Evolutionary conservation across 2,888 invertebrate species (phyloP), one percentile per base, ranked within the genome.

Genomic region (Harpagoxenus sublaevis): DNA sequence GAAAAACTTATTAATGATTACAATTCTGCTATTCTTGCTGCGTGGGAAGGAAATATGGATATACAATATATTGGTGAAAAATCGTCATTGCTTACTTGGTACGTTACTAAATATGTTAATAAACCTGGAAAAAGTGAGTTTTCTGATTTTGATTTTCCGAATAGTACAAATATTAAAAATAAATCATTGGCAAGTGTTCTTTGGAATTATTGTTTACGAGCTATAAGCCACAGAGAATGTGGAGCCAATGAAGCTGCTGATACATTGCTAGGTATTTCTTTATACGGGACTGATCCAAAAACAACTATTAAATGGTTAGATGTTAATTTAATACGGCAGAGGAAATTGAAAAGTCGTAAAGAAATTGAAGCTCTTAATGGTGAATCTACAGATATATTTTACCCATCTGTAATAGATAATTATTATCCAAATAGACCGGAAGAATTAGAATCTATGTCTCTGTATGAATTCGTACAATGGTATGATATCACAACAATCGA

Each of bases 231-330:
- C 23, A 55, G 94, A 84, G 93, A 94, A 86, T 93, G 93, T 75
- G 94, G 93, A 3, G 87, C 92, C n/a, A 84, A 93, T 9, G 93
- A 94, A 91, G 93, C 93, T 73, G 89, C 90, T 66, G 92, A 93
- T 85, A 92, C 92, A 45, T 68, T 94, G 15, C 78, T 93, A 55
- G 91, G 92, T n/a, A 88, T 92, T 74, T 84, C n/a, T 53, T 0
- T 53, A 53, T 53, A n/a, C 6, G n/a, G 8, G 8, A n/a, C n/a
- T 53, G 53, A 53, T 53, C 53, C 0, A 53, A n/a, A n/a, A 6
- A 53, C n/a, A n/a, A n/a, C n/a, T n/a, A 53, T 53, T n/a, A 68
- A 91, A 93, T 84, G 85, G 60, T 92, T 8, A 83, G 42, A 42
- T 23, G 6, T 18, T 5, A 51, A 51, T 51, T 3, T 5, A 6